A percentile compares a stretch with the other conserved stretches of the same genome.
These are phyloP conservation scores for Arge pagana DNA, from an alignment of 2,888 invertebrate species.

Conservation along the genomic window DNA sequence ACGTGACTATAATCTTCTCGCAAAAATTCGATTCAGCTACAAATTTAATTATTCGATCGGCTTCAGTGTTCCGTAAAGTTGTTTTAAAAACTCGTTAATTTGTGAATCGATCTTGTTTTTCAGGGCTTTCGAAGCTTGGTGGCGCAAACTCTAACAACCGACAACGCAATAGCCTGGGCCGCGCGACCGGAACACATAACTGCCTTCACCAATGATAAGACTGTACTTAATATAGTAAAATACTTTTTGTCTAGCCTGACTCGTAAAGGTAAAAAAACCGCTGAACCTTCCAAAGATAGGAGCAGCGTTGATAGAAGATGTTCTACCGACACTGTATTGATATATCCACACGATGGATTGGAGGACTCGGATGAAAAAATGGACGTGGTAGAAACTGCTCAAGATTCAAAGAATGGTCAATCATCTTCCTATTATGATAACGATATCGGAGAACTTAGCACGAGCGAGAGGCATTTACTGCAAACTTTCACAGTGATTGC, in stretches of 20 bases:
- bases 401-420: neutral
- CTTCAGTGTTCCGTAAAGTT: neutral
- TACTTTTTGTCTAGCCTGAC: constrained; percentile 63
- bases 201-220: constrained; percentile 75
- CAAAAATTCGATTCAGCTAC: no score
- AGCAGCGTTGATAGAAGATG: neutral
- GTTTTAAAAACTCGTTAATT: no score
- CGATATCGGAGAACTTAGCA: constrained; percentile 29
- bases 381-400: constrained; percentile 42
- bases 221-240: constrained; percentile 71
- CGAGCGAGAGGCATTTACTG: constrained; percentile 45
- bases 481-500: constrained; percentile 61
- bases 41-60: no score
- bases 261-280: constrained; percentile 32
- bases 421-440: neutral
- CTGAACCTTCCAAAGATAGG: constrained; percentile 17
- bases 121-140: constrained; percentile 77
- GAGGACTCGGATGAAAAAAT: constrained; percentile 40
- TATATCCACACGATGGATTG: constrained; percentile 29
- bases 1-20: constrained; percentile 5
- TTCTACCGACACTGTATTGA: constrained; percentile 30
- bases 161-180: constrained; percentile 72
- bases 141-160: constrained; percentile 79
- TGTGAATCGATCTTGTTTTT: neutral
- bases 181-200: constrained; percentile 70